A percentile compares a stretch with the other conserved stretches of the same genome.
phyloP scores from a whole-genome alignment of 2,888 invertebrate genomes.

The Dynastes hyllus region DNA sequence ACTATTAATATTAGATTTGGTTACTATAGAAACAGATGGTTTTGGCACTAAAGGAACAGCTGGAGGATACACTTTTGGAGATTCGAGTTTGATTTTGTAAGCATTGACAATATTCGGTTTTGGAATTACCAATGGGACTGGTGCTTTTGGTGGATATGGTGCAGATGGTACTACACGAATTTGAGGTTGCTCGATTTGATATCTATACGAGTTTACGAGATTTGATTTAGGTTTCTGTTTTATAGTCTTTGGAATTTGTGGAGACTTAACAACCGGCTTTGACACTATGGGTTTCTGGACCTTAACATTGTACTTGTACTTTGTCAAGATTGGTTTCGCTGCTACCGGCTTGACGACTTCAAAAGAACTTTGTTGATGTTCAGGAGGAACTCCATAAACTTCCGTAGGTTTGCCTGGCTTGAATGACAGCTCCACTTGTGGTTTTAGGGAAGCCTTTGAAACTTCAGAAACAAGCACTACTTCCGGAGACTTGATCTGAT shows the following conservation, averaged over 20 bases:
- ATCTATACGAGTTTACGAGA: not conserved
- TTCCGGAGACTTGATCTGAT: not conserved
- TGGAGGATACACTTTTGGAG: not conserved
- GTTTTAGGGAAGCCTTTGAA: not conserved
- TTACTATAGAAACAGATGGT: slow-evolving; percentile 16
- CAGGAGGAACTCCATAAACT: slow-evolving; percentile 21
- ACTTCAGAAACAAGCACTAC: too few species aligned
- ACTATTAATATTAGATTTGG: not conserved
- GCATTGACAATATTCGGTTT: slow-evolving; percentile 1
- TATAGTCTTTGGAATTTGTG: not conserved
- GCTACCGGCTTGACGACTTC: not conserved
- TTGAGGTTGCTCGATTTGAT: not conserved
- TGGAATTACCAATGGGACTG: not conserved
- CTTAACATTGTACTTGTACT: not conserved
- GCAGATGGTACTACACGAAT: not conserved
- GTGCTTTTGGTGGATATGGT: slow-evolving; percentile 6
- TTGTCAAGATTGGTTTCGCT: not conserved
- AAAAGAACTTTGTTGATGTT: not conserved
- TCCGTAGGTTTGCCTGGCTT: slow-evolving; percentile 18
- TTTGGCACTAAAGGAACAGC: not conserved
- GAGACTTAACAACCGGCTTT: not conserved
- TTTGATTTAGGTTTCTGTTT: not conserved
- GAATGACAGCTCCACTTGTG: not conserved
- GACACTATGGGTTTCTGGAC: not conserved
- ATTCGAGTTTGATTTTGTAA: slow-evolving; percentile 15